phyloP scores from a whole-genome alignment of 2,888 invertebrate species.

The Nymphalis polychloros region DNA sequence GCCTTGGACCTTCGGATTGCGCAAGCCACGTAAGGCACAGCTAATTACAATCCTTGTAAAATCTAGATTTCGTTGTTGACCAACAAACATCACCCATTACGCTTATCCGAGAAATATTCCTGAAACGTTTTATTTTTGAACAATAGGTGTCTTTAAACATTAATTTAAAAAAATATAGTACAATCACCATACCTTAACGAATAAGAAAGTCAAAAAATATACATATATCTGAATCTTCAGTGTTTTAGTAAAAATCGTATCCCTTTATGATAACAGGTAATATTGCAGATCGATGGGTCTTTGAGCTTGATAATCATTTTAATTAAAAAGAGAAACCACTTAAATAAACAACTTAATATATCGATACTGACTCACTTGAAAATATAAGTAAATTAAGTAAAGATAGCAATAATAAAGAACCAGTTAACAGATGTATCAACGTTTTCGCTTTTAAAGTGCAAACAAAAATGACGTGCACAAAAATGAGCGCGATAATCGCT shows the following conservation, averaged over 20 bases:
- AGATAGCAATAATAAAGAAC: background rate
- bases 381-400: background rate
- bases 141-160: background rate
- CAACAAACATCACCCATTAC: slow-evolving; percentile 36
- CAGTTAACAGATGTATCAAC: background rate
- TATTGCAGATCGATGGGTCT: no score
- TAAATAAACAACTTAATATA: no score
- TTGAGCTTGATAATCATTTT: no score
- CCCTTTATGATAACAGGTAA: no score
- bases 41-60: slow-evolving; percentile 43
- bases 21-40: slow-evolving; percentile 40
- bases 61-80: slow-evolving; percentile 38
- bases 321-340: no score
- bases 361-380: no score
- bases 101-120: slow-evolving; percentile 27
- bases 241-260: no score
- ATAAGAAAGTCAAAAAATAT: no score
- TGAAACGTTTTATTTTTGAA: background rate
- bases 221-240: no score
- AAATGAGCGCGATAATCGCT: slow-evolving; percentile 32
- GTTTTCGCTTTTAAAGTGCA: slow-evolving; percentile 13
- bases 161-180: no score
- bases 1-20: slow-evolving; percentile 37
- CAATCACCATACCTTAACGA: no score
- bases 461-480: slow-evolving; percentile 17